phyloP scores from a whole-genome alignment of 2,888 invertebrate genomes.

The Dilophus febrilis region DNA sequence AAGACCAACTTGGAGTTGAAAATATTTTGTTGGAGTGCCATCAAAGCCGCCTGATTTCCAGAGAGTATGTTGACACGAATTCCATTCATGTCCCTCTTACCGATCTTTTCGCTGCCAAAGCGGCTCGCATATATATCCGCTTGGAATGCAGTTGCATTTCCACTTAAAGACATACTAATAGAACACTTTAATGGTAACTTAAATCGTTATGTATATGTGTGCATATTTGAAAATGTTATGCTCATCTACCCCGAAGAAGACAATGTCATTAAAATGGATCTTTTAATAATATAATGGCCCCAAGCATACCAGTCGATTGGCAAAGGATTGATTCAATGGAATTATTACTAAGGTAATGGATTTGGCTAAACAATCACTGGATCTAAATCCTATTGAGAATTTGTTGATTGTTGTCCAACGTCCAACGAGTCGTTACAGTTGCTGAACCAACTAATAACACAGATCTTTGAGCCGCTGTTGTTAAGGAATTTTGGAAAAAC shows the following conservation, averaged over 20 bases:
- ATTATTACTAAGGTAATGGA: conserved; percentile 7
- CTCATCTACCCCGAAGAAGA: conserved; percentile 8
- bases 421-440: background rate
- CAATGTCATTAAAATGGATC: conserved; percentile 11
- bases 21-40: no score
- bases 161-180: no score
- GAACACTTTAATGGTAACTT: no score
- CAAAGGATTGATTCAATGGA: conserved; percentile 8
- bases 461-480: background rate
- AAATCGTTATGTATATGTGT: conserved; percentile 9
- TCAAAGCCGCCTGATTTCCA: no score
- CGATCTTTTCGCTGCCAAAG: no score
- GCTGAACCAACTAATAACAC: background rate
- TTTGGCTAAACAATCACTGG: conserved; percentile 10
- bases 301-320: conserved; percentile 7
- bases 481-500: background rate
- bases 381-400: conserved; percentile 11
- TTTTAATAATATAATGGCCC: conserved; percentile 13
- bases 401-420: conserved; percentile 6
- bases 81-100: no score
- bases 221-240: conserved; percentile 10
- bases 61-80: no score
- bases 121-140: no score
- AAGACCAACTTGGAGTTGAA: no score
- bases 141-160: no score